Conservation (phyloP, 1,140 invertebrate genomes). For the Aphidius ervi region DNA sequence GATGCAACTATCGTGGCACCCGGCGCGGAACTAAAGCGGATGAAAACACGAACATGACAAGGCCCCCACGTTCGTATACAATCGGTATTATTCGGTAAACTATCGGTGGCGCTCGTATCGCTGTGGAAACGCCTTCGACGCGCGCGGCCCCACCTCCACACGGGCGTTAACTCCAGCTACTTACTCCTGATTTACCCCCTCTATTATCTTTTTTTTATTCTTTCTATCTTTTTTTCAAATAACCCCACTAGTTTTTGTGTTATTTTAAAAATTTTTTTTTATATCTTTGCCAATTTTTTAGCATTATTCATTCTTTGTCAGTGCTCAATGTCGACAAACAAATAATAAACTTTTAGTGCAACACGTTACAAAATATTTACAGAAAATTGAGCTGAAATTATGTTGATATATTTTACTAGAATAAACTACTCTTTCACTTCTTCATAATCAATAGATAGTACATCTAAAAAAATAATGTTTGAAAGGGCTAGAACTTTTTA, state of each 20-base stretch:
- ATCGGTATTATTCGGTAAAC: slow-evolving; percentile 8
- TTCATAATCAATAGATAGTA: no score
- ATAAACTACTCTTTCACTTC: no score
- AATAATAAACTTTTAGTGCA: no score
- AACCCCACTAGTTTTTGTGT: background rate
- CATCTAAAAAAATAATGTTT: no score
- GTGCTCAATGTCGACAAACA: no score
- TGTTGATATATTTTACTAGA: background rate
- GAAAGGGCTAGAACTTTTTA: no score
- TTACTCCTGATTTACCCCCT: slow-evolving; percentile 15
- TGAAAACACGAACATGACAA: slow-evolving; percentile 40
- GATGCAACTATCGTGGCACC: slow-evolving; percentile 52
- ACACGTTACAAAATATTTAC: no score
- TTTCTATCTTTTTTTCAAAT: background rate
- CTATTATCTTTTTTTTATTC: slow-evolving; percentile 2
- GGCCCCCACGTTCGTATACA: slow-evolving; percentile 38
- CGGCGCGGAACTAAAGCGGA: slow-evolving; percentile 52
- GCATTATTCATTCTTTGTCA: background rate
- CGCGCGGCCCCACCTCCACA: slow-evolving; percentile 35
- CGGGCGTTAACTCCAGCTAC: slow-evolving; percentile 38
- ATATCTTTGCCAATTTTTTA: background rate
- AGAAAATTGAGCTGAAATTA: background rate
- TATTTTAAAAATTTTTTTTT: slow-evolving; percentile 1
- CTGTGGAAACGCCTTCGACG: slow-evolving; percentile 33
- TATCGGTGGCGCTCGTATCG: slow-evolving; percentile 27